phyloP scores from a whole-genome alignment of 2,888 invertebrate species.

The Nesidiocoris tenuis region DNA sequence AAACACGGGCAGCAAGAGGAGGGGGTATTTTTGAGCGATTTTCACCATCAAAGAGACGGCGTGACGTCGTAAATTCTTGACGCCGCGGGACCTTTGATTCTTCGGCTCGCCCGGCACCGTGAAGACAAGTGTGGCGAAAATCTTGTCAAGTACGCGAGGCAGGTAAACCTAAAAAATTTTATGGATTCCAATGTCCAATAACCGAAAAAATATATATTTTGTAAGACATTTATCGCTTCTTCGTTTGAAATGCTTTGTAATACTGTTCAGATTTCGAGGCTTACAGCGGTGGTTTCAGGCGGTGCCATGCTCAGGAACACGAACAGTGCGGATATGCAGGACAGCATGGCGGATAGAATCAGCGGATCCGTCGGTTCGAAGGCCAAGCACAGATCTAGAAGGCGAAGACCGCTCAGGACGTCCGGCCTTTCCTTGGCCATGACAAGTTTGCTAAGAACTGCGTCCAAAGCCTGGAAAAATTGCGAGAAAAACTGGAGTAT shows the following conservation, averaged over 20 bases:
- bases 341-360: constrained; percentile 78
- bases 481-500: neutral
- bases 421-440: constrained; percentile 72
- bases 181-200: constrained; percentile 52
- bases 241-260: neutral
- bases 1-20: constrained; percentile 81
- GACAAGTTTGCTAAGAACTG: constrained; percentile 76
- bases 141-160: constrained; percentile 81
- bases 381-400: constrained; percentile 75
- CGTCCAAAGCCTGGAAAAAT: constrained; percentile 66
- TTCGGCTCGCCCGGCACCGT: constrained; percentile 64
- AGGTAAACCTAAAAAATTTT: constrained; percentile 57
- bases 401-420: constrained; percentile 70
- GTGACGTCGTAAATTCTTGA: constrained; percentile 83
- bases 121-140: constrained; percentile 80
- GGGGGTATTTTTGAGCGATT: constrained; percentile 81
- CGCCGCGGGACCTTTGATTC: constrained; percentile 67
- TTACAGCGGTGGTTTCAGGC: constrained; percentile 53
- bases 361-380: constrained; percentile 76
- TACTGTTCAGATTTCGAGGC: constrained; percentile 12
- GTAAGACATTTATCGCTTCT: neutral
- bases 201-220: neutral
- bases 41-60: constrained; percentile 89
- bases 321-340: constrained; percentile 87
- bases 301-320: constrained; percentile 87